Evolutionary conservation across 2,113 vertebrate genomes (phyloP), one percentile per base, ranked within the genome.

Genomic region (Uria aalge): DNA sequence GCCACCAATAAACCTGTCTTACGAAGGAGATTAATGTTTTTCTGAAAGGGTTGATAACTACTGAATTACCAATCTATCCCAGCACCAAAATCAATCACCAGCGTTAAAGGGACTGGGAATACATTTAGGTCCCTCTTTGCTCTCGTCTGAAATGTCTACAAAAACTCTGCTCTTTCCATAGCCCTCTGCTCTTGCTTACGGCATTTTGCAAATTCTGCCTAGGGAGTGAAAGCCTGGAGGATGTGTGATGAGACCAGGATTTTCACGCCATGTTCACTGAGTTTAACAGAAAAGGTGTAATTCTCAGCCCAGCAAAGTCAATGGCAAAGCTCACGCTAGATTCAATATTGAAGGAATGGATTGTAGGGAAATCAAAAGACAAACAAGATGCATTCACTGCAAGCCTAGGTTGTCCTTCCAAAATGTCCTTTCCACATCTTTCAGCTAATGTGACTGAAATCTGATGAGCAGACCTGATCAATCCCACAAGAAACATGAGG

Each of bases 1-100:
- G 96, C 92, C 96, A 97, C 96, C 96, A 95, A 97, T 97, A 97
- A 97, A 97, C 71, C 96, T 94, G 96, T 94, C 96, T 91, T 32
- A 59, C 22, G 1, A 63, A 85, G 56, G 32, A 95, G 94, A 97
- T 93, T 36, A 87, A 97, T 96, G 93, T 4, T 87, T 89, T 94
- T 97, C 94, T 96, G 93, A 95, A 96, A 96, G 83, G 92, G 38
- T n/a, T 92, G 74, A 96, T 93, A 91, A 73, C 84, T 73, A 43
- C 91, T 77, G 92, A 96, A 96, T 95, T 83, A 79, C 95, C 59
- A 80, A 11, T 83, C 84, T 71, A 89, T 68, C 24, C 67, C 75
- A 90, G 79, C 89, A 81, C 89, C 89, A 67, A 93, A 95, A 96
- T 95, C 85, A 95, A 94, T 96, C 95, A 96, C 71, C 30, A 60